Base-by-base conservation (phyloP, 2,797 vertebrate genomes). In the Brachymystax lenok region DNA sequence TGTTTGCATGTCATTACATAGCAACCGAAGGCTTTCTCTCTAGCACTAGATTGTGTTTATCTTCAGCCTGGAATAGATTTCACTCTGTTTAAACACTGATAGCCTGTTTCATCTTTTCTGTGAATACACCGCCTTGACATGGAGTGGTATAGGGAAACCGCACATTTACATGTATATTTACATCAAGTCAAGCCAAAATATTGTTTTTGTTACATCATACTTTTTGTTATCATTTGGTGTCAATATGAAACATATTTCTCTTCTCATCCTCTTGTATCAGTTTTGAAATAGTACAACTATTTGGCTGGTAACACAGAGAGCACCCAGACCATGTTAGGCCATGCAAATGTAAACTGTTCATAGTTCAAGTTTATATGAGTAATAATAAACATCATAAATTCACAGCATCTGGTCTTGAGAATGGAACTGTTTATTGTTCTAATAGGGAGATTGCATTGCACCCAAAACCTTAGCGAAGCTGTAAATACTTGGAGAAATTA, bases 301-400 rank as follows among this genome's bases (percentile, higher is more conserved):
- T 33, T 27, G 50, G 21, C 56, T 61, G 28, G 19, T 24, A 40
- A 19, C 59, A 27, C 54, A 73, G 81, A 87, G 69, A 83, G 86
- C 84, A 81, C 7, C 2, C 85, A 88, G 88, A 87, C 83, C 87
- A 89, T 85, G 82, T 52, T 78, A 80, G 83, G 77, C 90, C 89
- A 87, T 84, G 84, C 83, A 86, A 90, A 92, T 91, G 90, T 93
- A 93, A 93, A 92, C 91, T 82, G 84, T 88, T 86, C 82, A 80
- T 73, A 85, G 75, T 82, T 77, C 76, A 30, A 91, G 89, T 92
- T 93, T 93, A 90, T 84, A 82, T 76, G 78, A 77, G 79, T 82
- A 79, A 72, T 87, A 84, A 89, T 92, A 92, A 93, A 90, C 90
- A 91, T 85, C 83, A 87, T 90, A 83, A 88, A 90, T 88, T 88